Percentiles rank a stretch among this genome's conserved stretches.
Conservation (phyloP, 2,797 vertebrate genomes). For the Myiothlypis chrysogaster region DNA sequence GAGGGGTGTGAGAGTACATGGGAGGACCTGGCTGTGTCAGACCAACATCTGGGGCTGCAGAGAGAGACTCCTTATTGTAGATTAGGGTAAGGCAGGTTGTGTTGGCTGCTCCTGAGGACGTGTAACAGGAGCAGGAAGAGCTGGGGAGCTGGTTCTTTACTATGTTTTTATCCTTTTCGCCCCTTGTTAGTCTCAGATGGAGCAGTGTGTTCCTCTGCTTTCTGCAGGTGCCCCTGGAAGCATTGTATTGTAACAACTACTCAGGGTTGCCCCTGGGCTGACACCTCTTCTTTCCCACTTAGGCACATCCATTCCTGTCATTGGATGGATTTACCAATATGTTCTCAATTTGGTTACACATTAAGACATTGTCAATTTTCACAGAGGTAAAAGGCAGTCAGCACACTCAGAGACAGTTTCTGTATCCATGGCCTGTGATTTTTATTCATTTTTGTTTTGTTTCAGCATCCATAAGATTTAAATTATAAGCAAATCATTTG, state of each 20-base stretch:
- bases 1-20: background rate
- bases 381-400: background rate
- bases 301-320: background rate
- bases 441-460: background rate
- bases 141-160: background rate
- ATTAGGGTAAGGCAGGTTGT: background rate
- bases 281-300: background rate
- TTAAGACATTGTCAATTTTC: background rate
- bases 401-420: background rate
- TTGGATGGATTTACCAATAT: background rate
- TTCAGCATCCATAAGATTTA: background rate
- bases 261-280: background rate
- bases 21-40: background rate
- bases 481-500: background rate
- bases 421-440: background rate
- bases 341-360: background rate
- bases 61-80: background rate
- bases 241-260: background rate
- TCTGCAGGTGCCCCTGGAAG: background rate
- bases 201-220: background rate
- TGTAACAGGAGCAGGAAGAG: background rate
- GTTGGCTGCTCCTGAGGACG: accelerated
- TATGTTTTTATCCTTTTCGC: background rate
- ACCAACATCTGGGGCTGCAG: background rate
- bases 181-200: background rate